Conservation (phyloP, 2,113 vertebrate species). For the Pangasianodon hypophthalmus region DNA sequence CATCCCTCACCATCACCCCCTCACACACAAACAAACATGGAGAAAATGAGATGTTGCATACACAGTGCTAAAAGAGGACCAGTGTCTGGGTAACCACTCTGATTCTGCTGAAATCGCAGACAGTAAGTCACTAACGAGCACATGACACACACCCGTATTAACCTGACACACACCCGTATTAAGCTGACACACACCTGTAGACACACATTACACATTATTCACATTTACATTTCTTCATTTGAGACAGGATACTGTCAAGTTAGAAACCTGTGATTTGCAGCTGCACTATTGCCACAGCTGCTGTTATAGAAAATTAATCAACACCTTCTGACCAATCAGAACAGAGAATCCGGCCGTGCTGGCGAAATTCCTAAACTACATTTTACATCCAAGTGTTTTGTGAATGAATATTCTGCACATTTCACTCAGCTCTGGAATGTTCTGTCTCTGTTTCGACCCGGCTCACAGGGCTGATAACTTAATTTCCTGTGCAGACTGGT, state of each 20-base stretch:
- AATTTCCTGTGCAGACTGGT: constrained; percentile 34
- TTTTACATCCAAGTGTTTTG: not conserved
- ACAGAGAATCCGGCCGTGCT: not conserved
- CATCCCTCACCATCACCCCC: not conserved
- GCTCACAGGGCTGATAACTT: constrained; percentile 37
- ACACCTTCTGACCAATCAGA: not conserved
- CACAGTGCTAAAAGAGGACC: constrained; percentile 9
- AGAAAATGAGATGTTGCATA: not conserved
- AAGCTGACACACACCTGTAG: not conserved
- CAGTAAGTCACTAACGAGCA: not conserved
- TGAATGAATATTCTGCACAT: not conserved
- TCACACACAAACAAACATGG: constrained; percentile 12
- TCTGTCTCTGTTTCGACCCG: not conserved
- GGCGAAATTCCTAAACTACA: not conserved
- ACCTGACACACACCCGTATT: not conserved
- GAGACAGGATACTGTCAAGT: not conserved
- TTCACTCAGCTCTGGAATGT: constrained; percentile 26
- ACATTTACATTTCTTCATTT: not conserved
- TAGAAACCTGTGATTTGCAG: not conserved
- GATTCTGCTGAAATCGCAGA: constrained; percentile 11
- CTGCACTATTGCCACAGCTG: not conserved
- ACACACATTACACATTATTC: not conserved
- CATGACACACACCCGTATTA: not conserved
- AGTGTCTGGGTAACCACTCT: not conserved
- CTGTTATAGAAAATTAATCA: not conserved